Percentiles rank a stretch among this genome's conserved stretches.
phyloP scores from a whole-genome alignment of 53 echinoderm and acorn worm species.

The Paelopatides confundens region DNA sequence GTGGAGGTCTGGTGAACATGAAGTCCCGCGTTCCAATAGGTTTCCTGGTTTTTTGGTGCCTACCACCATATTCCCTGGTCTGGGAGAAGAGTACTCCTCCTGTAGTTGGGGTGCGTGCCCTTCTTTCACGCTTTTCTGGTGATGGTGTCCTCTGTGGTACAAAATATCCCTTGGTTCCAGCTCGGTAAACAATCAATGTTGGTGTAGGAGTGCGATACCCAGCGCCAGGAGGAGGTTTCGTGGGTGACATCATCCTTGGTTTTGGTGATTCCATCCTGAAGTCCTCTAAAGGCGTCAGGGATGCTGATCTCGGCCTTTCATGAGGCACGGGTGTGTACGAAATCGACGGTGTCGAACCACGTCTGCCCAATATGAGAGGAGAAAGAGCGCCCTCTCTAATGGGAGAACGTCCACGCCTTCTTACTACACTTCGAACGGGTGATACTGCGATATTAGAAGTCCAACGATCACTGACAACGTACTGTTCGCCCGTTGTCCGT shows the following conservation, averaged over 20 bases:
- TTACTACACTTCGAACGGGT: not conserved
- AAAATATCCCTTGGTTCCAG: slow-evolving; percentile 46
- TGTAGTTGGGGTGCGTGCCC: slow-evolving; percentile 10
- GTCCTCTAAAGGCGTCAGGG: slow-evolving; percentile 14
- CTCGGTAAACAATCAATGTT: slow-evolving; percentile 25
- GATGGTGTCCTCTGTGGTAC: slow-evolving; percentile 27
- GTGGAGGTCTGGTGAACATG: slow-evolving; percentile 38
- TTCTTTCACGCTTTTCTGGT: slow-evolving; percentile 8
- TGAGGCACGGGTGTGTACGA: slow-evolving; percentile 23
- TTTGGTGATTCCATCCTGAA: not conserved
- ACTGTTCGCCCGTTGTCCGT: not conserved
- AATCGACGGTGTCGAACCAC: slow-evolving; percentile 37
- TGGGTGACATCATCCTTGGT: not conserved
- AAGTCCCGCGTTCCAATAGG: slow-evolving; percentile 33
- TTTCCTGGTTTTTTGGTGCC: slow-evolving; percentile 3
- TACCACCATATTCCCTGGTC: slow-evolving; percentile 39
- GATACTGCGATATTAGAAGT: not conserved
- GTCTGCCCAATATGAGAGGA: not conserved
- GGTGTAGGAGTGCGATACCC: slow-evolving; percentile 34
- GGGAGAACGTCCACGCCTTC: slow-evolving; percentile 12
- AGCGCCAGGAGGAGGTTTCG: not conserved
- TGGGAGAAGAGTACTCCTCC: not conserved
- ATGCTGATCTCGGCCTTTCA: slow-evolving; percentile 16
- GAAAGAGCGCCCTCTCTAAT: slow-evolving; percentile 1
- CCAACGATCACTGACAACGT: slow-evolving; percentile 31